Evolutionary conservation across 2,888 invertebrate species (phyloP).

Genomic region (Latheticus oryzae): DNA sequence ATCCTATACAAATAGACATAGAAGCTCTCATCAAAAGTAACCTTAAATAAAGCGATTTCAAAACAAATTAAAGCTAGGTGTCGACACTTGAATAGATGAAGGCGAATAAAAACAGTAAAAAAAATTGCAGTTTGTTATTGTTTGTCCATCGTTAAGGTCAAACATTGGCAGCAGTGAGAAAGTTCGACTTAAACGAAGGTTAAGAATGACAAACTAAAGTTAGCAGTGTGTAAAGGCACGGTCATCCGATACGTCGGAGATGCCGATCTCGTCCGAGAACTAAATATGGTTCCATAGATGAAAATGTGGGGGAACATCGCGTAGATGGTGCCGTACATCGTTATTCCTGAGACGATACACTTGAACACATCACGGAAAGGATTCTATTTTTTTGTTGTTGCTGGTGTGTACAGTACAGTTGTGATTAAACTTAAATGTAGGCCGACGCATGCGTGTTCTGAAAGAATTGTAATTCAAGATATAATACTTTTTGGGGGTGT

Average conservation of each 20-base stretch:
- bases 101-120: conserved; percentile 1
- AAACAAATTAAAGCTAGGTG: conserved; percentile 24
- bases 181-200: conserved; percentile 28
- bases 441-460: conserved; percentile 13
- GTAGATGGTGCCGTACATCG: conserved; percentile 36
- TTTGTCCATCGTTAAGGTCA: conserved; percentile 24
- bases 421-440: no score
- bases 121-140: conserved; percentile 23
- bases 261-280: conserved; percentile 47
- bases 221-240: conserved; percentile 29
- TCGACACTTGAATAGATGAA: conserved; percentile 8
- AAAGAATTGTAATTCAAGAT: background rate
- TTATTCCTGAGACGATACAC: conserved; percentile 32
- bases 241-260: conserved; percentile 49
- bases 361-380: conserved; percentile 1
- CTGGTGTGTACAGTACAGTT: no score
- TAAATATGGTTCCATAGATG: conserved; percentile 42
- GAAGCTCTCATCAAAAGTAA: conserved; percentile 11
- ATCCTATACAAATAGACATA: conserved; percentile 8
- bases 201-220: conserved; percentile 39
- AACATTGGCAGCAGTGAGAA: conserved; percentile 16
- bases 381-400: no score
- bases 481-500: conserved; percentile 6
- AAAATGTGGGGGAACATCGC: conserved; percentile 35
- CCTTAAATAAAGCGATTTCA: conserved; percentile 21